Conservation (phyloP, 2,113 vertebrate species). For the Rhinichthys klamathensis region DNA sequence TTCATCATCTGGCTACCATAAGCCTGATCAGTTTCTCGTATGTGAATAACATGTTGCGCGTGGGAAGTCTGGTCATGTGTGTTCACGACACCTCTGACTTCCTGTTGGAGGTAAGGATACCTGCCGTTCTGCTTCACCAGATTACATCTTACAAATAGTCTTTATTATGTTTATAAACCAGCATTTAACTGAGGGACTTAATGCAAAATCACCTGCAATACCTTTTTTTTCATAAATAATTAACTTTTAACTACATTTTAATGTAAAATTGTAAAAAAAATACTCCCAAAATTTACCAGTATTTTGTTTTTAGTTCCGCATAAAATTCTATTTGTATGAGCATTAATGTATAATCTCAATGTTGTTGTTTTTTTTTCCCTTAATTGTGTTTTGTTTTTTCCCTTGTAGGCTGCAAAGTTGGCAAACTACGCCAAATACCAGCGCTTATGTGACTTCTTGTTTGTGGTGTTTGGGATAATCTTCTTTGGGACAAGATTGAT, state of each 20-base stretch:
- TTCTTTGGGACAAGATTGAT: slow-evolving; percentile 90
- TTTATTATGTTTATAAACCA: no score
- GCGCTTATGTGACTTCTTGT: slow-evolving; percentile 87
- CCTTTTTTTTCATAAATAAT: background rate
- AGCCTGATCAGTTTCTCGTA: slow-evolving; percentile 93
- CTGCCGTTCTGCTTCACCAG: background rate
- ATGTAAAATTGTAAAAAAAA: background rate
- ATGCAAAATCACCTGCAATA: background rate
- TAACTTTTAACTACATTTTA: background rate
- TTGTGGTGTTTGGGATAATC: slow-evolving; percentile 85
- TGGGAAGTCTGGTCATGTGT: slow-evolving; percentile 89
- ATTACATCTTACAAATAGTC: background rate
- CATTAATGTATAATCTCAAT: background rate
- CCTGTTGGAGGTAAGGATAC: slow-evolving; percentile 85
- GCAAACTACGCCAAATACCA: slow-evolving; percentile 97
- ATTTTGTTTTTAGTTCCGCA: background rate
- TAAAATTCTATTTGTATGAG: background rate
- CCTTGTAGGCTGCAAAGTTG: slow-evolving; percentile 88
- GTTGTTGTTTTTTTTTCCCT: slow-evolving; percentile 5
- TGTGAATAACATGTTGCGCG: slow-evolving; percentile 92
- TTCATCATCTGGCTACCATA: slow-evolving; percentile 90
- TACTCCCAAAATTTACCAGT: no score
- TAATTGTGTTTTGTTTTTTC: slow-evolving; percentile 14
- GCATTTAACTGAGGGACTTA: background rate
- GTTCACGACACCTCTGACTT: slow-evolving; percentile 92